Conservation (phyloP, 2,797 vertebrate species). For the Decapterus maruadsi region DNA sequence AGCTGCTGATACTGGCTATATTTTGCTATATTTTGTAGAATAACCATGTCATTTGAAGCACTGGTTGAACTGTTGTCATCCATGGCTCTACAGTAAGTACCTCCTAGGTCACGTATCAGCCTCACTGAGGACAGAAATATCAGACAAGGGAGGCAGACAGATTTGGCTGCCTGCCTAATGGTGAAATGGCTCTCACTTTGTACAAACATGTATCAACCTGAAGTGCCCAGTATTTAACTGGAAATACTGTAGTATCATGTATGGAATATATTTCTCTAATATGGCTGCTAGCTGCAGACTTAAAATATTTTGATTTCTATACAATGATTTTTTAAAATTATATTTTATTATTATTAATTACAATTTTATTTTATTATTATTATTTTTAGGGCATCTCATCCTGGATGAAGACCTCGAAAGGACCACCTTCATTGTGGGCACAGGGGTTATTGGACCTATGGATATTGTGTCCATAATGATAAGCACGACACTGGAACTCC, state of each 20-base stretch:
- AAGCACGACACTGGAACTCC: conserved; percentile 90
- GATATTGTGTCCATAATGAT: conserved; percentile 91
- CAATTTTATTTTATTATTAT: background rate
- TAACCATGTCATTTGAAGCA: background rate
- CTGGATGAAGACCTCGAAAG: conserved; percentile 92
- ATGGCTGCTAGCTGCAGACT: background rate
- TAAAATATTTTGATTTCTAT: background rate
- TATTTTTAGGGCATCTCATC: conserved; percentile 91
- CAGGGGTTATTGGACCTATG: conserved; percentile 88
- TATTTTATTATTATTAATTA: conserved; percentile 5
- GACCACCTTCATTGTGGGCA: conserved; percentile 91
- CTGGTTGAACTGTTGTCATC: background rate
- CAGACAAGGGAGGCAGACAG: conserved; percentile 37
- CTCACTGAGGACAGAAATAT: conserved; percentile 42
- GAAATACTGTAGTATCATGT: background rate
- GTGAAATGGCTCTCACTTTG: conserved; percentile 42
- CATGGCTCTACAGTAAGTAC: conserved; percentile 3
- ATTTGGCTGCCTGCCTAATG: conserved; percentile 62
- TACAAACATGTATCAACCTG: conserved; percentile 44
- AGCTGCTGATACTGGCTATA: background rate
- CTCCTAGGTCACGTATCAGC: conserved; percentile 29
- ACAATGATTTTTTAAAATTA: too few relatives aligned
- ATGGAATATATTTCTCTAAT: background rate
- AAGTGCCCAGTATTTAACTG: conserved; percentile 22
- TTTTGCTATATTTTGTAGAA: background rate